A percentile compares a stretch with the other conserved stretches of the same genome.
Conservation (phyloP, 2,888 invertebrate species). For the Eudemis profundana region DNA sequence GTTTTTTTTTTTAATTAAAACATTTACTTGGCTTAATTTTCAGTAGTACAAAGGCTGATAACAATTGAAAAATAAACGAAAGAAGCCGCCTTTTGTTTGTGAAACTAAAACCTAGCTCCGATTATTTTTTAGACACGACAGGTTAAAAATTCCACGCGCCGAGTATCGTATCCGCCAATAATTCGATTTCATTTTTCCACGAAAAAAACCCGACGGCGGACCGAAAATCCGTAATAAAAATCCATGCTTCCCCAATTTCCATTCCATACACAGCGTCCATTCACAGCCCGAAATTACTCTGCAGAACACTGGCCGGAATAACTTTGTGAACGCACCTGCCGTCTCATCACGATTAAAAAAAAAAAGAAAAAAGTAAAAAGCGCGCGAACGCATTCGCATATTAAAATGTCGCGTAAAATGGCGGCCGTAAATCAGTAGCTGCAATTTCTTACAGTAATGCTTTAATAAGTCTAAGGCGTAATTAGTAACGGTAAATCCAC, state of each 20-base stretch:
- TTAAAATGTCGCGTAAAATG: conserved; percentile 80
- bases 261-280: conserved; percentile 66
- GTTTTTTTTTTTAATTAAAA: no score
- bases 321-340: conserved; percentile 75
- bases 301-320: conserved; percentile 63
- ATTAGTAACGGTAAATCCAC: conserved; percentile 78
- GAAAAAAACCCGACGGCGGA: conserved; percentile 37
- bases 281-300: conserved; percentile 69
- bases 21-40: background rate
- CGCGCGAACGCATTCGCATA: conserved; percentile 73
- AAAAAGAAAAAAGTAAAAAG: conserved; percentile 64
- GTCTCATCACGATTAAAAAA: conserved; percentile 70
- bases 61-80: background rate
- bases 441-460: conserved; percentile 75
- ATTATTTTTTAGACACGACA: conserved; percentile 13
- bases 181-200: conserved; percentile 46
- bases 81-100: conserved; percentile 14
- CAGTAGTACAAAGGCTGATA: background rate
- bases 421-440: conserved; percentile 77
- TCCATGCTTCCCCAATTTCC: conserved; percentile 63
- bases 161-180: conserved; percentile 43
- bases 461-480: conserved; percentile 80
- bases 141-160: conserved; percentile 40
- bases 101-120: conserved; percentile 26
- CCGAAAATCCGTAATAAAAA: conserved; percentile 54